These are phyloP conservation scores for Gadopsis bispinosus DNA, from an alignment of 2,797 vertebrate genomes.

Conservation along the genomic window DNA sequence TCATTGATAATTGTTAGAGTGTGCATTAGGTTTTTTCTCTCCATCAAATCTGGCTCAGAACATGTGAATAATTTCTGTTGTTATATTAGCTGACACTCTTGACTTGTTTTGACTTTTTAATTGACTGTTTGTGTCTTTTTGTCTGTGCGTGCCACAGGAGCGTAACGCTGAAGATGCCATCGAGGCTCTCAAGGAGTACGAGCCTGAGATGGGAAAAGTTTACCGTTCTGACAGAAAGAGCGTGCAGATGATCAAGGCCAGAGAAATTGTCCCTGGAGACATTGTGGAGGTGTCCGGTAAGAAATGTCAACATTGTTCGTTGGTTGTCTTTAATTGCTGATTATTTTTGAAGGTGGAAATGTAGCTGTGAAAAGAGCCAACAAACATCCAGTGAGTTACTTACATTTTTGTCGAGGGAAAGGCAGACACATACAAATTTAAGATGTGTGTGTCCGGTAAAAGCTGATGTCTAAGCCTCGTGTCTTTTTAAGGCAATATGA, in stretches of 20 bases:
- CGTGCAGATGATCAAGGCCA: conserved; percentile 90
- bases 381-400: background rate
- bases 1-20: background rate
- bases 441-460: conserved; percentile 16
- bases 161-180: conserved; percentile 87
- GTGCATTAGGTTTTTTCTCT: background rate
- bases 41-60: background rate
- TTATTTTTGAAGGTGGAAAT: background rate
- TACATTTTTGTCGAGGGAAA: conserved; percentile 10
- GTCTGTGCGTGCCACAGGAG: conserved; percentile 74
- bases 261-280: conserved; percentile 93
- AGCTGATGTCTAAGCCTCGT: conserved; percentile 26
- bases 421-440: conserved; percentile 6
- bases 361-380: background rate
- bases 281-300: conserved; percentile 95
- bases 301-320: conserved; percentile 46
- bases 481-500: conserved; percentile 74
- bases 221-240: conserved; percentile 92
- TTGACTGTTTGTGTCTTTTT: conserved; percentile 9
- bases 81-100: background rate
- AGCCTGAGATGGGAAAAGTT: conserved; percentile 92
- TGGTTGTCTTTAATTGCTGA: background rate
- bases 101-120: background rate
- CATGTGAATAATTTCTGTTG: background rate
- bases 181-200: conserved; percentile 89